A percentile compares a stretch with the other conserved stretches of the same genome.
phyloP scores from a whole-genome alignment of 2,888 invertebrate genomes.

The Standfussiana lucernea region DNA sequence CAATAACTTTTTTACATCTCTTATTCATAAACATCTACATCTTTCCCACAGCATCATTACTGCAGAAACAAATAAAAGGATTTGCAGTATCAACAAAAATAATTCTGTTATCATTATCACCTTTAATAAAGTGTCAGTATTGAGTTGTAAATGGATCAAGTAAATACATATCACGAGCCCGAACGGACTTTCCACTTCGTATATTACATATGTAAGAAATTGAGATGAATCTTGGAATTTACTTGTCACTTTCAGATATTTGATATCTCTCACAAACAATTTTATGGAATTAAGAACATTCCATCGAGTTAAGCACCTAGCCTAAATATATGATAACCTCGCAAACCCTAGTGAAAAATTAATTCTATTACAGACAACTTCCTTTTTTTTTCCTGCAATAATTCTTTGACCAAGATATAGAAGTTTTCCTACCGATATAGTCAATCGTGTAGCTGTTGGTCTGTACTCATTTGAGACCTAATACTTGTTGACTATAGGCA shows the following conservation, averaged over 20 bases:
- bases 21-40: not conserved
- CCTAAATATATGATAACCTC: too few species aligned
- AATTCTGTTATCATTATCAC: not conserved
- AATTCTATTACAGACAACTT: too few species aligned
- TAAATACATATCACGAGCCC: slow-evolving; percentile 19
- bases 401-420: too few species aligned
- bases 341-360: too few species aligned
- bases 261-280: too few species aligned
- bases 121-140: slow-evolving; percentile 15
- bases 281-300: too few species aligned
- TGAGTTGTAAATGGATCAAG: slow-evolving; percentile 2
- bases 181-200: slow-evolving; percentile 21
- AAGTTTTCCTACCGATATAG: too few species aligned
- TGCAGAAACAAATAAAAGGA: not conserved
- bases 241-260: not conserved
- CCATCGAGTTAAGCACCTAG: too few species aligned
- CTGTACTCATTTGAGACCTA: too few species aligned
- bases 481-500: too few species aligned
- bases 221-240: slow-evolving; percentile 1
- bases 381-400: too few species aligned
- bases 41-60: not conserved
- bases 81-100: slow-evolving; percentile 14
- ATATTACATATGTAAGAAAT: not conserved
- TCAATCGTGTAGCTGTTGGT: too few species aligned
- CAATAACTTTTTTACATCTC: not conserved